phyloP scores from a whole-genome alignment of 2,113 vertebrate species.

The Leptodactylus fuscus region DNA sequence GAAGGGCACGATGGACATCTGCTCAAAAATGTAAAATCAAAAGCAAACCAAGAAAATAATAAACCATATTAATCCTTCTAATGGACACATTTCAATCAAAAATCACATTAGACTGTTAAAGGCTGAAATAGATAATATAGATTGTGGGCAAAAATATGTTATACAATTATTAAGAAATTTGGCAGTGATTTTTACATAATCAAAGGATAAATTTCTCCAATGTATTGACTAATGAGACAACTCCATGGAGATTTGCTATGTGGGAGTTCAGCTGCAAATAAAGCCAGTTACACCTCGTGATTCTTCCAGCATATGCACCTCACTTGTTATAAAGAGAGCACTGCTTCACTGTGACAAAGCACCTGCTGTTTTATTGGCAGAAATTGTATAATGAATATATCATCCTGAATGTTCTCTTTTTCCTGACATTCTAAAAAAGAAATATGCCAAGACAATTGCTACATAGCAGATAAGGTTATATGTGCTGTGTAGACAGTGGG shows the following conservation, averaged over 20 bases:
- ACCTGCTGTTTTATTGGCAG: constrained; percentile 43
- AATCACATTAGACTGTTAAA: background rate
- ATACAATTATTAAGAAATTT: background rate
- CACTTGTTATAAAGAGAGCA: constrained; percentile 3
- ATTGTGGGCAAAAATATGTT: background rate
- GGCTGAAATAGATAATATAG: background rate
- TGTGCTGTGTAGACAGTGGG: background rate
- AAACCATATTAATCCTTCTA: no score
- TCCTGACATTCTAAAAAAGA: background rate
- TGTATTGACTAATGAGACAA: constrained; percentile 43
- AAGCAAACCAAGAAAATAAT: no score
- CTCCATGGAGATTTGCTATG: background rate
- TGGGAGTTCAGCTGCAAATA: constrained; percentile 15
- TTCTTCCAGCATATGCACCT: constrained; percentile 33
- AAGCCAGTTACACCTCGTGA: constrained; percentile 28
- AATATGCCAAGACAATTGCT: background rate
- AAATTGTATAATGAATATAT: constrained; percentile 17
- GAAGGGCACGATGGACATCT: no score
- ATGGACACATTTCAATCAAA: background rate
- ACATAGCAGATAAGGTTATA: background rate
- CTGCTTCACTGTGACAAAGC: constrained; percentile 18
- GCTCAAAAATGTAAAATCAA: no score
- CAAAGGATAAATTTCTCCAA: background rate
- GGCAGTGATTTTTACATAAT: constrained; percentile 26
- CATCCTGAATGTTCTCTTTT: constrained; percentile 5